These are phyloP conservation scores for Papilio glaucus DNA, from an alignment of 1,140 invertebrate genomes.

Conservation along the genomic window DNA sequence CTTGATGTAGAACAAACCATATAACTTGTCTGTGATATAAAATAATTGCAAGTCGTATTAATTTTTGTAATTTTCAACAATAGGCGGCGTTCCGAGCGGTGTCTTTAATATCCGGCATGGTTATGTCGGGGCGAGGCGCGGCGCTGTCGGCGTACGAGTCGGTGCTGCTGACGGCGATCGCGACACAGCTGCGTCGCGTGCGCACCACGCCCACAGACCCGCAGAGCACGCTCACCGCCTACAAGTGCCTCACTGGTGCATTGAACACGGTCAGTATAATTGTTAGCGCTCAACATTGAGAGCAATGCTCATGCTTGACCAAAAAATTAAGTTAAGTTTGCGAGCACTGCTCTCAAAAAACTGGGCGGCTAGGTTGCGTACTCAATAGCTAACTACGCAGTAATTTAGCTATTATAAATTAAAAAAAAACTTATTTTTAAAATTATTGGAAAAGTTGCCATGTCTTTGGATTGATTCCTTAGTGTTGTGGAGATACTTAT, in stretches of 20 bases:
- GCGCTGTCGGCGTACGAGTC: slow-evolving; percentile 89
- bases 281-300: slow-evolving; percentile 1
- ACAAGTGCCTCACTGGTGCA: slow-evolving; percentile 86
- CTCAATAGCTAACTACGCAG: too few relatives aligned
- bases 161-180: slow-evolving; percentile 88
- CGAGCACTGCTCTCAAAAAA: too few relatives aligned
- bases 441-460: too few relatives aligned
- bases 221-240: slow-evolving; percentile 81
- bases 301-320: too few relatives aligned
- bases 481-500: too few relatives aligned
- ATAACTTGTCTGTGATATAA: neutral
- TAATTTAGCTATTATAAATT: too few relatives aligned
- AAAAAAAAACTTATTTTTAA: too few relatives aligned
- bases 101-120: slow-evolving; percentile 85
- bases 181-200: slow-evolving; percentile 88
- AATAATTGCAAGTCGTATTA: too few relatives aligned
- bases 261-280: slow-evolving; percentile 87
- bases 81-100: slow-evolving; percentile 86
- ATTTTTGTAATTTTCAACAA: neutral
- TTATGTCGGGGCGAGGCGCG: slow-evolving; percentile 87
- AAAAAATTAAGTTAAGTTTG: too few relatives aligned
- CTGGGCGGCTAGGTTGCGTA: too few relatives aligned
- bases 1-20: too few relatives aligned
- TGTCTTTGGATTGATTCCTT: too few relatives aligned
- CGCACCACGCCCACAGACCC: slow-evolving; percentile 71